A percentile compares a stretch with the other conserved stretches of the same genome.
Evolutionary conservation across 2,888 invertebrate species (phyloP).

Genomic region (Actias luna): DNA sequence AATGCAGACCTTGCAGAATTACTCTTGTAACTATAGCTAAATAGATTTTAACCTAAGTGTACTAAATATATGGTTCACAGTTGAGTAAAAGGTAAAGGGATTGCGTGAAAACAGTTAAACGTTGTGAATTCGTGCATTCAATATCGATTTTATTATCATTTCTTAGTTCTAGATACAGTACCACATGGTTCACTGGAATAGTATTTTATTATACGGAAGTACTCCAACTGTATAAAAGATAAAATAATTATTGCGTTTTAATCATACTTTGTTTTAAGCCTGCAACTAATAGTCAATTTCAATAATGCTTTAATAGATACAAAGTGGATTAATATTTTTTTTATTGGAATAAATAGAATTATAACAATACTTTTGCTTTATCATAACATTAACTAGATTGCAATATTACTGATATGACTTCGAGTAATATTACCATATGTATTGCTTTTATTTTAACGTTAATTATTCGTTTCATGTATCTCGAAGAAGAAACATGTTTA

Average conservation of each 20-base stretch:
- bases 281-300: neutral
- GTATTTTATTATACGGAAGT: conserved; percentile 12
- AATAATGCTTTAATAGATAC: neutral
- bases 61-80: neutral
- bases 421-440: no score
- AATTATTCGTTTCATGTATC: no score
- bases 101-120: conserved; percentile 40
- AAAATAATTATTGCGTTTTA: neutral
- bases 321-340: neutral
- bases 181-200: conserved; percentile 10
- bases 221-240: conserved; percentile 11
- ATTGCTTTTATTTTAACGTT: no score
- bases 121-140: conserved; percentile 40
- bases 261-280: neutral
- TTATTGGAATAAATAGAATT: neutral
- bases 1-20: conserved; percentile 29
- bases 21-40: conserved; percentile 14
- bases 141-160: conserved; percentile 27
- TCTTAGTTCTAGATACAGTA: conserved; percentile 17
- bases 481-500: no score
- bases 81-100: conserved; percentile 2
- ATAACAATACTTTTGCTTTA: neutral
- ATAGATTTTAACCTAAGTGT: conserved; percentile 14
- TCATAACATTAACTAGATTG: neutral
- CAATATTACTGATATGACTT: neutral